Evolutionary conservation across 1,140 invertebrate species (phyloP).

Genomic region (Apis florea): DNA sequence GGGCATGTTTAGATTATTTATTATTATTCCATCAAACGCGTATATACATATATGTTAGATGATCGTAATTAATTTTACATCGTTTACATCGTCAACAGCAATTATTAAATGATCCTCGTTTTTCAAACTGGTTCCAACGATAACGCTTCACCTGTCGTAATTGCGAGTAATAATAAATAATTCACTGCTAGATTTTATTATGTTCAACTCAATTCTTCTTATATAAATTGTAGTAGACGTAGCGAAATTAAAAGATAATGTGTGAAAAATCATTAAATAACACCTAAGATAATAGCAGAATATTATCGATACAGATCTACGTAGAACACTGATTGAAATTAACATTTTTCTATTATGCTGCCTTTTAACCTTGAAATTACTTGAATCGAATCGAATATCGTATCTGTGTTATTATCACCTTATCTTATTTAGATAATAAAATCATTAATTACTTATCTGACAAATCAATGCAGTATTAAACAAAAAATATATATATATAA

Average conservation of each 20-base stretch:
- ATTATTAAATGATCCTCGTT: slow-evolving; percentile 51
- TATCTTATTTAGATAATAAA: no score
- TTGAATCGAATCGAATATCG: not conserved
- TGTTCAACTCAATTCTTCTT: slow-evolving; percentile 19
- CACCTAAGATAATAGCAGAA: slow-evolving; percentile 24
- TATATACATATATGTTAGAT: not conserved
- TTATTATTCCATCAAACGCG: slow-evolving; percentile 5
- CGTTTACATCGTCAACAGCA: not conserved
- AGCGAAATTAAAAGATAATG: slow-evolving; percentile 44
- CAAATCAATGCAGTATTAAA: no score
- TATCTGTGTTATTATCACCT: no score
- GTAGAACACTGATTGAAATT: slow-evolving; percentile 21
- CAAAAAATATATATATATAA: no score
- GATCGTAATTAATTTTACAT: slow-evolving; percentile 51
- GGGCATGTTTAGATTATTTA: not conserved
- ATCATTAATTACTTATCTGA: no score
- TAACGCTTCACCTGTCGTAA: slow-evolving; percentile 44
- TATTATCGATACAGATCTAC: slow-evolving; percentile 33
- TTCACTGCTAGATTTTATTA: slow-evolving; percentile 28
- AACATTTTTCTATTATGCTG: not conserved
- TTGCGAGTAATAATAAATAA: slow-evolving; percentile 63
- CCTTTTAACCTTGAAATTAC: not conserved
- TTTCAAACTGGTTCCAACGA: slow-evolving; percentile 54
- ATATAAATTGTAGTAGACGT: not conserved
- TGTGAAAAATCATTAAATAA: slow-evolving; percentile 45